phyloP scores from a whole-genome alignment of 2,888 invertebrate genomes.

The Augochlorella aurata region DNA sequence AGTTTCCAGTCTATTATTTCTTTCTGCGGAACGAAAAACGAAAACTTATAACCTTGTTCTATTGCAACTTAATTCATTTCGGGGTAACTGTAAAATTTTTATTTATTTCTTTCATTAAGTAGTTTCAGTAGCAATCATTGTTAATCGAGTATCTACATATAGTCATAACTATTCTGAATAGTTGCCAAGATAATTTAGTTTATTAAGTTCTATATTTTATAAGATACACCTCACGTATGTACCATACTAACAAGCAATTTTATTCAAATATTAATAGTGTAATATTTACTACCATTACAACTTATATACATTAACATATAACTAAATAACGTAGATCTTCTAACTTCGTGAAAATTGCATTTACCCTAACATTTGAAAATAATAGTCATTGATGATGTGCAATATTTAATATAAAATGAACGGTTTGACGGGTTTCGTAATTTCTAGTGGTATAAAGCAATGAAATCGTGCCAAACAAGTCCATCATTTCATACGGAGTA shows the following conservation, averaged over 20 bases:
- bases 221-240: background rate
- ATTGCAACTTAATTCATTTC: background rate
- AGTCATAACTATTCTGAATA: background rate
- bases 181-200: constrained; percentile 2
- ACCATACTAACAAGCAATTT: constrained; percentile 4
- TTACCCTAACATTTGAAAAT: constrained; percentile 15
- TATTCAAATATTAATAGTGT: constrained; percentile 1
- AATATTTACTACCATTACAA: background rate
- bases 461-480: constrained; percentile 57
- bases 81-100: background rate
- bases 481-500: constrained; percentile 36
- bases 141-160: background rate
- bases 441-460: constrained; percentile 10
- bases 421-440: constrained; percentile 17
- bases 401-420: constrained; percentile 10
- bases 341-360: background rate
- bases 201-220: constrained; percentile 2
- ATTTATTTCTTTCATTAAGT: constrained; percentile 8
- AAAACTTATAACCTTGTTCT: background rate
- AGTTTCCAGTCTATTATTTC: background rate
- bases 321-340: background rate
- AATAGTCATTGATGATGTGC: background rate
- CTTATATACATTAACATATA: background rate
- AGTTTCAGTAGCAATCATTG: background rate
- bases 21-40: background rate